These are phyloP conservation scores for Perca flavescens DNA, from an alignment of 2,113 vertebrate genomes.

Conservation along the genomic window DNA sequence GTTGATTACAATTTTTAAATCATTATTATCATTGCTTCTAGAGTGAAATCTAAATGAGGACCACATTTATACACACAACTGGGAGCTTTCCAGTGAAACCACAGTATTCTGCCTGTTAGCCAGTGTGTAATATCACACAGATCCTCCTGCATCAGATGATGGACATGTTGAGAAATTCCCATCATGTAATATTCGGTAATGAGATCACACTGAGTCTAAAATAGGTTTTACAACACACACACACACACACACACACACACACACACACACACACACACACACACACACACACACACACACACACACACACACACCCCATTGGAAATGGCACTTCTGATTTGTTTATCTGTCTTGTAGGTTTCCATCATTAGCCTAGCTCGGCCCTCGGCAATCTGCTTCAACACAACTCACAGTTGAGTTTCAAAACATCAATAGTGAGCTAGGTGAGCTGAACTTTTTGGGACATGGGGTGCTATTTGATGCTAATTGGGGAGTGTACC, in stretches of 20 bases:
- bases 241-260: neutral
- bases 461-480: neutral
- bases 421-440: neutral
- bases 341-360: neutral
- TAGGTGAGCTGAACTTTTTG: neutral
- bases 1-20: slow-evolving; percentile 34
- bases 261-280: neutral
- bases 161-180: neutral
- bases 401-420: neutral
- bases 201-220: slow-evolving; percentile 4
- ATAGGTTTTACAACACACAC: neutral
- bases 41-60: slow-evolving; percentile 5
- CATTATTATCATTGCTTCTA: slow-evolving; percentile 11
- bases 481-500: neutral
- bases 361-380: slow-evolving; percentile 3
- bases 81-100: neutral
- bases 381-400: neutral
- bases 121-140: neutral
- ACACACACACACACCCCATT: neutral
- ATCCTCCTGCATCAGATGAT: neutral
- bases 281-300: neutral
- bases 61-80: slow-evolving; percentile 1
- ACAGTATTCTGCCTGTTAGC: neutral
- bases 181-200: slow-evolving; percentile 2
- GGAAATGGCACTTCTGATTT: slow-evolving; percentile 4